Conservation (phyloP, 1,140 invertebrate species). For the Bombus pascuorum region DNA sequence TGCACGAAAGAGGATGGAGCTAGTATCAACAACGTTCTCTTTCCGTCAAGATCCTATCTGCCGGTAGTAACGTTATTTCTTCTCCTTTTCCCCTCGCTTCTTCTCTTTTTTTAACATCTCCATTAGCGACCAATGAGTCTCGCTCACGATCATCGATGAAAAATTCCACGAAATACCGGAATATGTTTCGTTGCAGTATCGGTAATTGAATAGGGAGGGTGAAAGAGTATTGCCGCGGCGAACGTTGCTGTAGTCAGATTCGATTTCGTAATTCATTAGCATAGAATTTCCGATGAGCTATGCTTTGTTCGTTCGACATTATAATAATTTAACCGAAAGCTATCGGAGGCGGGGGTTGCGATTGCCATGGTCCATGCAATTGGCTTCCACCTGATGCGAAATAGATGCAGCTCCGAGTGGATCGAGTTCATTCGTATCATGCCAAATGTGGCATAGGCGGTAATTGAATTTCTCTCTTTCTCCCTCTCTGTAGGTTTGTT, state of each 20-base stretch:
- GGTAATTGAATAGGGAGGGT: neutral
- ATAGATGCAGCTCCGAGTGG: slow-evolving; percentile 60
- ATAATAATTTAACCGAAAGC: slow-evolving; percentile 60
- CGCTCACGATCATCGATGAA: neutral
- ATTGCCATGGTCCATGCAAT: slow-evolving; percentile 49
- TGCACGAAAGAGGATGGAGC: slow-evolving; percentile 21
- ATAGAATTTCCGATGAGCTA: slow-evolving; percentile 58
- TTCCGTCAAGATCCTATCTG: slow-evolving; percentile 25
- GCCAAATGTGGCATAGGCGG: slow-evolving; percentile 51
- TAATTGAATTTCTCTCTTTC: slow-evolving; percentile 56
- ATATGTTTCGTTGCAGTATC: neutral
- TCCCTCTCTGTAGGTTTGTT: neutral
- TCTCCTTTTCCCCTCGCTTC: too few species aligned
- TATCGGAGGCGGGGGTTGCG: slow-evolving; percentile 35
- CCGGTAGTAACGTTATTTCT: slow-evolving; percentile 15
- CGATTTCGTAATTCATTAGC: slow-evolving; percentile 65
- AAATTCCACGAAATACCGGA: neutral
- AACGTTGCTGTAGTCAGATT: slow-evolving; percentile 32
- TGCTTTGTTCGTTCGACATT: slow-evolving; percentile 57
- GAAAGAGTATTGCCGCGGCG: neutral
- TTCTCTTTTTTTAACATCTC: neutral
- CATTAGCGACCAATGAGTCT: neutral
- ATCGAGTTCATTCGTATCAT: slow-evolving; percentile 55
- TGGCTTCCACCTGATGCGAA: slow-evolving; percentile 62
- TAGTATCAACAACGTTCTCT: slow-evolving; percentile 48